Evolutionary conservation across 2,113 vertebrate species (phyloP), one percentile per base, ranked within the genome.

Genomic region (Cepphus grylle): DNA sequence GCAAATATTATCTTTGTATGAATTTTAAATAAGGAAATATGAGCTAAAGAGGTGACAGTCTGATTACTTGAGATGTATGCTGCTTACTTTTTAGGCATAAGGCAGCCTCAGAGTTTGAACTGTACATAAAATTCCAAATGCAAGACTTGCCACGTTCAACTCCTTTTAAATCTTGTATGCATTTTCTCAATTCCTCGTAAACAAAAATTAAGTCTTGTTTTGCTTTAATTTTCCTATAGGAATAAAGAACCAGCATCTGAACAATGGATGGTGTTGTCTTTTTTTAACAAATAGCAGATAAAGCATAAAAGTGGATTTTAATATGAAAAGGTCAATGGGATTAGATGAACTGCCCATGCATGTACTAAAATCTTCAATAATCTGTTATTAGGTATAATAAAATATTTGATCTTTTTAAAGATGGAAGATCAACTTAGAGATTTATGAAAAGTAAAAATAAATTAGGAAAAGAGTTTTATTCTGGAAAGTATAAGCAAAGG

Each of bases 381-480:
- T 97, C 92, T 97, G 85, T 77, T 95, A 82, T 90, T 97, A 55
- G 50, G 80, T 89, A 88, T 81, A 89, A 74, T 91, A 89, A 96
- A 97, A 87, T 63, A 43, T 63, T 93, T 95, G 27, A 96, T 96
- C 91, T 94, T 96, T 97, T 96, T 96, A 96, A 97, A 95, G 78
- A 70, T 84, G 71, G 85, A 93, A 78, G 71, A 83, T 93, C 86
- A 94, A 45, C 76, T 21, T 70, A 67, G 71, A 55, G 90, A 30
- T 93, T 96, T 96, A 90, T 72, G 88, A 67, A 96, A 96, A 93
- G 32, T 22, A 79, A 92, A 93, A 96, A 84, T 67, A 90, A 95
- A 96, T 92, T 77, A 77, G 59, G 63, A 74, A 86, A 86, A 82
- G 63, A 80, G 58, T 95, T 94, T 88, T 96, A 70, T 62, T 77